phyloP scores from a whole-genome alignment of 2,113 vertebrate species.

The Cathartes aura region DNA sequence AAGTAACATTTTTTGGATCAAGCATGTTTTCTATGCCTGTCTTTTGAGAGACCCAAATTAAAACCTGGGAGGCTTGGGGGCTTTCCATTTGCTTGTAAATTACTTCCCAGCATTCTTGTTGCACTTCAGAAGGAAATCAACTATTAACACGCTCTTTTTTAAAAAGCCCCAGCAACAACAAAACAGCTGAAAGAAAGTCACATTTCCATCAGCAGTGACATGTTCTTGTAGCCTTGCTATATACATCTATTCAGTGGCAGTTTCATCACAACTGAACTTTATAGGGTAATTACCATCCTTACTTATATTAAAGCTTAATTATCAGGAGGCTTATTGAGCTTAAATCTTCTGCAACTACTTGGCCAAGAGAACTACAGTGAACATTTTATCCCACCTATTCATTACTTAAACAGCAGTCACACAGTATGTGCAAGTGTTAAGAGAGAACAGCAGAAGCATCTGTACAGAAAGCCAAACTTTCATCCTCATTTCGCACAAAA shows the following conservation, averaged over 20 bases:
- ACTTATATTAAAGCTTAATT: neutral
- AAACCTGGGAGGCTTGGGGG: neutral
- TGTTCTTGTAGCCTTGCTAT: neutral
- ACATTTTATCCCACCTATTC: neutral
- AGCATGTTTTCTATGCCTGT: neutral
- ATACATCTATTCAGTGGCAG: neutral
- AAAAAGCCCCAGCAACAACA: neutral
- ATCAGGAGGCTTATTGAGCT: neutral
- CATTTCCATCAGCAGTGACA: neutral
- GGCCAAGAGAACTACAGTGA: neutral
- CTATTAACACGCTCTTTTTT: neutral
- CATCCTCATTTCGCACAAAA: neutral
- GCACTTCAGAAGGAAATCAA: neutral
- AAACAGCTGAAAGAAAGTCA: neutral
- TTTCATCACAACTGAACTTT: neutral
- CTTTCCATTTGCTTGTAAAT: neutral
- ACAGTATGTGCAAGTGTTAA: neutral
- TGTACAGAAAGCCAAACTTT: neutral
- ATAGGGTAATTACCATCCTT: neutral
- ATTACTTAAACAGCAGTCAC: neutral
- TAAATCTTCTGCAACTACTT: neutral
- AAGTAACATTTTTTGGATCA: neutral
- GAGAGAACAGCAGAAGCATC: neutral
- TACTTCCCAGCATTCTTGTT: neutral
- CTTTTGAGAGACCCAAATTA: neutral